Conservation (phyloP, 2,888 invertebrate genomes). For the Brachypalpus laphriformis region DNA sequence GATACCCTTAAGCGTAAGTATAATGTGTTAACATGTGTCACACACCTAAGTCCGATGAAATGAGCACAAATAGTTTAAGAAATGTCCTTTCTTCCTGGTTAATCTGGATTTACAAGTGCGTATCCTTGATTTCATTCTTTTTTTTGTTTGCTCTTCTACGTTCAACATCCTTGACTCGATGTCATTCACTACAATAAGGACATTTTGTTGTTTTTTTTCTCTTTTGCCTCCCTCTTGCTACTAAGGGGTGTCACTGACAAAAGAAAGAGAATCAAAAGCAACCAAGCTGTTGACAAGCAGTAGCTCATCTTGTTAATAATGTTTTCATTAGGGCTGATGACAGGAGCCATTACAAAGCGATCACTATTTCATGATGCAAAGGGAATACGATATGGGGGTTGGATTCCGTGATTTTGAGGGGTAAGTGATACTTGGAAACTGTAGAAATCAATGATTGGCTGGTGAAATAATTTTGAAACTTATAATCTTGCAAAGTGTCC, state of each 20-base stretch:
- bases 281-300: conserved; percentile 34
- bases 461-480: not conserved
- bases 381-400: not conserved
- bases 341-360: not conserved
- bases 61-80: not conserved
- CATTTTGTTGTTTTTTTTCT: not conserved
- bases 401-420: not conserved
- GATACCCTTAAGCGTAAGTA: not conserved
- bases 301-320: conserved; percentile 45
- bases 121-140: not conserved
- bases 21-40: not conserved
- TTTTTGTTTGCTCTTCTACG: too few relatives aligned
- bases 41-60: too few relatives aligned
- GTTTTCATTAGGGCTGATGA: conserved; percentile 30
- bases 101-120: not conserved
- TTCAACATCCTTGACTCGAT: not conserved
- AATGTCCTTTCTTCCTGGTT: not conserved
- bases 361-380: not conserved
- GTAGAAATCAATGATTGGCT: not conserved
- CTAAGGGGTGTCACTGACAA: not conserved
- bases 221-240: not conserved
- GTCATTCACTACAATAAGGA: not conserved
- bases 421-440: not conserved
- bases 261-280: not conserved
- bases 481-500: too few relatives aligned